Conservation (phyloP, 1,140 invertebrate genomes). For the Olivierus martensii region DNA sequence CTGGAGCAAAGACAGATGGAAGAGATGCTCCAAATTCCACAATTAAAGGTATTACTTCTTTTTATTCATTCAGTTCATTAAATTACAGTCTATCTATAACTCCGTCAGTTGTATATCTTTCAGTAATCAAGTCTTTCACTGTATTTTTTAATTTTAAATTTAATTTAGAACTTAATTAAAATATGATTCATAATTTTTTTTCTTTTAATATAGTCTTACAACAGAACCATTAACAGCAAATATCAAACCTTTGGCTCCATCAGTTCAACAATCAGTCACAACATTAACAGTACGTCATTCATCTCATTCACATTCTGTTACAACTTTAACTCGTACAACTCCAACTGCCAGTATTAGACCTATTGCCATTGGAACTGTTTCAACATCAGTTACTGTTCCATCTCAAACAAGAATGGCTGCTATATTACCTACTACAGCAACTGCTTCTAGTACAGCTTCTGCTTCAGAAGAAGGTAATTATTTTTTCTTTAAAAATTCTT, state of each 20-base stretch:
- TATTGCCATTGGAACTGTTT: conserved; percentile 52
- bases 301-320: conserved; percentile 25
- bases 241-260: conserved; percentile 82
- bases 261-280: conserved; percentile 25
- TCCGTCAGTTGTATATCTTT: too few species aligned
- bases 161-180: too few species aligned
- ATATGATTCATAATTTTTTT: too few species aligned
- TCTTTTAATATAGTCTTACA: conserved; percentile 3
- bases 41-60: too few species aligned
- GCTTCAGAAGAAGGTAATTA: conserved; percentile 7
- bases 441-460: not conserved
- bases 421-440: conserved; percentile 43
- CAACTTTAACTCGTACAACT: conserved; percentile 41
- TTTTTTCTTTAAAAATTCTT: too few species aligned
- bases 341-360: conserved; percentile 82
- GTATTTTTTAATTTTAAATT: too few species aligned
- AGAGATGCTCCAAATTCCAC: too few species aligned
- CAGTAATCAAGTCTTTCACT: too few species aligned
- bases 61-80: too few species aligned
- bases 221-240: conserved; percentile 56
- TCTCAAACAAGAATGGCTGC: conserved; percentile 45
- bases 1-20: too few species aligned
- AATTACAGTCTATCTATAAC: too few species aligned
- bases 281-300: conserved; percentile 25
- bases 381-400: conserved; percentile 19